Evolutionary conservation across 2,113 vertebrate genomes (phyloP), one percentile per base, ranked within the genome.

Genomic region (Platysteira castanea): DNA sequence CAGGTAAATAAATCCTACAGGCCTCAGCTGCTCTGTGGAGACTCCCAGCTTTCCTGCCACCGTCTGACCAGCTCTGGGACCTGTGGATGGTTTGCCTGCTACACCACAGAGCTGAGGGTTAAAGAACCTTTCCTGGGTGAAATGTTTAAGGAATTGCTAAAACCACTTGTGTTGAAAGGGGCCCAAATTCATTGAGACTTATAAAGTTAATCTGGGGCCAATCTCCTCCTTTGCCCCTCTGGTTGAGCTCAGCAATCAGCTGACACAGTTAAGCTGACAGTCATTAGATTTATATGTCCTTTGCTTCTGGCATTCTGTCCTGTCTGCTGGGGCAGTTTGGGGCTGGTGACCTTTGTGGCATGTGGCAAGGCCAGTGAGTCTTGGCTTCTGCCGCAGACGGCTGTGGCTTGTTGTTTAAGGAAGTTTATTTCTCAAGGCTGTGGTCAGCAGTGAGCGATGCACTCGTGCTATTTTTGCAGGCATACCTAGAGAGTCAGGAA

Each of bases 201-300:
- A 15, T 5, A 52, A 76, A 75, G 59, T 67, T 53, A 93, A 91
- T 73, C 33, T 67, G 59, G 42, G 35, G 70, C 78, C 22, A 75
- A 8, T 30, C 39, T 84, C 68, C 91, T 91, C 57, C 78, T 87
- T 76, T 88, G 64, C 28, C 42, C 42, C 67, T 83, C 59, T 26
- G 50, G 57, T 4, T 84, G 78, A 93, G 74, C 87, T 80, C 90
- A 94, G 87, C 59, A 89, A 74, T 96, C 94, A 96, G 95, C 96
- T 97, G 96, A 95, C 93, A 96, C 87, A 88, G 90, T 94, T 96
- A 96, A 79, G 70, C 71, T 95, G 91, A 90, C 87, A 90, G 84
- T 90, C 85, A 87, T 57, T 90, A 93, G 88, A 93, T 94, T 95
- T 90, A 77, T 90, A 26, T 90, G 95, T 33, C 90, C 95, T 85